A percentile compares a stretch with the other conserved stretches of the same genome.
Conservation (phyloP, 2,797 vertebrate species). For the Darevskia nairensis region DNA sequence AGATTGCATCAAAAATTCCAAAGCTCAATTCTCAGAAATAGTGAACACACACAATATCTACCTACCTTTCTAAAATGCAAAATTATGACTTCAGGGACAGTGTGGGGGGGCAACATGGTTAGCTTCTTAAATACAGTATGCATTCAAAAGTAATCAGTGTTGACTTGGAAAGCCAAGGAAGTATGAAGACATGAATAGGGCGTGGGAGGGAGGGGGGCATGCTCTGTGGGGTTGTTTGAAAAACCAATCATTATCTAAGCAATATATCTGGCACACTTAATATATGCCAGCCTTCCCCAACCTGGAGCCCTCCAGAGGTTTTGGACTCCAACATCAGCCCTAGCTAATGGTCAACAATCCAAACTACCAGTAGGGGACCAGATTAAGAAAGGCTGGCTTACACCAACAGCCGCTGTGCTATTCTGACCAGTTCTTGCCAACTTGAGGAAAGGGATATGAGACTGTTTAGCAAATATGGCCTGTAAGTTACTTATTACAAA, state of each 20-base stretch:
- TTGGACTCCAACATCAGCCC: too few species aligned
- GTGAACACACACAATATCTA: too few species aligned
- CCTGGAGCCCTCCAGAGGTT: too few species aligned
- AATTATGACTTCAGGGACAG: neutral
- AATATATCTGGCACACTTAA: too few species aligned
- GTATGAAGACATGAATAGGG: neutral
- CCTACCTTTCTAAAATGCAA: neutral
- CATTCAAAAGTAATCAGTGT: neutral
- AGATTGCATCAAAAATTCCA: neutral
- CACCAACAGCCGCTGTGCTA: neutral
- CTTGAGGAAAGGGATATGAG: neutral
- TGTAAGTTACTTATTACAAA: neutral
- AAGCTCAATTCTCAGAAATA: neutral
- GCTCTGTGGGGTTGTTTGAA: neutral
- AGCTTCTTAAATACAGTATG: neutral
- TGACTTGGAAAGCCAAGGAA: neutral
- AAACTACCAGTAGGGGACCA: too few species aligned
- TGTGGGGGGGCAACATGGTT: too few species aligned
- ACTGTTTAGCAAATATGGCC: neutral
- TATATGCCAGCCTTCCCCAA: too few species aligned
- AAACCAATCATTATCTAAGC: neutral
- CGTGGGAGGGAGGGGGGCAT: neutral
- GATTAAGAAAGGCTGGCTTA: neutral
- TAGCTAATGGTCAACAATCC: too few species aligned
- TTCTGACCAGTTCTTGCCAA: neutral